Evolutionary conservation across 2,888 invertebrate genomes (phyloP).

Genomic region (Megalurothrips usitatus): DNA sequence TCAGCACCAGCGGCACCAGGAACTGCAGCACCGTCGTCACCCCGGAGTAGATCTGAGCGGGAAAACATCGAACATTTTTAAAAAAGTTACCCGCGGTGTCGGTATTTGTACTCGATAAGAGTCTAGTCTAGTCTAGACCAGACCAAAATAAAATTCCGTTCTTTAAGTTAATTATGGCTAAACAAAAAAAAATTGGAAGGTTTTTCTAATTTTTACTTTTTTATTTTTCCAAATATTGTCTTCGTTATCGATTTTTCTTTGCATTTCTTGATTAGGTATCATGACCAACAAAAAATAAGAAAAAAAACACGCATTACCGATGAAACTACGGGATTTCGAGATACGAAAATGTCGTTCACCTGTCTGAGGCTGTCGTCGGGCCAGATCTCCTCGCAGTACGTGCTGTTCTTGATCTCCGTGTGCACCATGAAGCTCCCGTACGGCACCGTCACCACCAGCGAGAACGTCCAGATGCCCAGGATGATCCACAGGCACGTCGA

Average conservation of each 20-base stretch:
- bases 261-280: background rate
- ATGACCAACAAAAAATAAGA: too few relatives aligned
- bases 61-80: constrained; percentile 42
- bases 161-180: too few relatives aligned
- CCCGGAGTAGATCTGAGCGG: constrained; percentile 65
- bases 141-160: too few relatives aligned
- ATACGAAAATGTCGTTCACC: constrained; percentile 43
- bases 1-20: constrained; percentile 87
- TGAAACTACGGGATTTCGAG: too few relatives aligned
- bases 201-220: too few relatives aligned
- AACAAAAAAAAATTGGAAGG: constrained; percentile 33
- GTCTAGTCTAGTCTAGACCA: too few relatives aligned
- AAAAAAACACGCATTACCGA: background rate
- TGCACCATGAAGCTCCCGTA: constrained; percentile 79
- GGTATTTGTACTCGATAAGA: constrained; percentile 7
- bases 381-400: constrained; percentile 85
- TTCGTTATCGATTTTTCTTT: constrained; percentile 1
- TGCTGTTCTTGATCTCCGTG: background rate
- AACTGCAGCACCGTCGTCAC: constrained; percentile 89
- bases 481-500: constrained; percentile 81
- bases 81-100: too few relatives aligned
- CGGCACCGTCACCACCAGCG: constrained; percentile 81
- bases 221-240: background rate
- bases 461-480: constrained; percentile 83
- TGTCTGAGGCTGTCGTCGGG: constrained; percentile 73